Conservation (phyloP, 2,113 vertebrate genomes). For the Anoplopoma fimbria region DNA sequence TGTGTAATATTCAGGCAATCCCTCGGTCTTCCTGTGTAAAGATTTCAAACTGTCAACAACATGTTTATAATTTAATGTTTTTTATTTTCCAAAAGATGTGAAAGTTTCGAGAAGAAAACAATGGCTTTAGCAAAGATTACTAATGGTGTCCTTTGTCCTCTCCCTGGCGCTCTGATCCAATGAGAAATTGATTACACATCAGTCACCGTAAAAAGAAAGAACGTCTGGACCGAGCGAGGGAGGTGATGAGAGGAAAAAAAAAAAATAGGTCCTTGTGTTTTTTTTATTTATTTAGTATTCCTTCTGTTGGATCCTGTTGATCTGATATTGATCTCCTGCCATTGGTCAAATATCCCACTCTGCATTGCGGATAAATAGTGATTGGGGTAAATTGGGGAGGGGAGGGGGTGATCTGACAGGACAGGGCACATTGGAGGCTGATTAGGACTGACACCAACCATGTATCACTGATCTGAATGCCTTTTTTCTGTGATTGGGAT, state of each 20-base stretch:
- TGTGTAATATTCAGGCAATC: neutral
- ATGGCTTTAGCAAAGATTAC: constrained; percentile 21
- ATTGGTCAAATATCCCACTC: constrained; percentile 73
- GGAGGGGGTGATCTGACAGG: neutral
- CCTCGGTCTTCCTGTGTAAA: neutral
- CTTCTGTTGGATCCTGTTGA: constrained; percentile 65
- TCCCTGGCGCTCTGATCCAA: constrained; percentile 44
- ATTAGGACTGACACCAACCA: constrained; percentile 51
- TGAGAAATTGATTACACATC: constrained; percentile 79
- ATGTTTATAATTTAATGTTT: neutral
- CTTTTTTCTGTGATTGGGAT: constrained; percentile 54
- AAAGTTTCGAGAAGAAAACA: constrained; percentile 6
- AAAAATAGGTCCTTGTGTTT: constrained; percentile 14
- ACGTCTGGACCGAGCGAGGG: constrained; percentile 24
- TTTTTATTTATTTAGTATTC: constrained; percentile 25
- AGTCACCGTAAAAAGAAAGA: constrained; percentile 65
- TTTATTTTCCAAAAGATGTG: neutral
- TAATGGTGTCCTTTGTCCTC: constrained; percentile 55
- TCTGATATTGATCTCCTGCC: constrained; percentile 73
- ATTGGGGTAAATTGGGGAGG: constrained; percentile 18
- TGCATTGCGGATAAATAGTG: constrained; percentile 59
- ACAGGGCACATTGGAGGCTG: constrained; percentile 42
- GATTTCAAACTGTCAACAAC: constrained; percentile 18
- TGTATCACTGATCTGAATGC: constrained; percentile 48
- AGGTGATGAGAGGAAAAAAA: constrained; percentile 42